Percentiles rank a stretch among this genome's conserved stretches.
phyloP scores from a whole-genome alignment of 92 coral and sea anemone species.

The Parazoanthus atlanticus region DNA sequence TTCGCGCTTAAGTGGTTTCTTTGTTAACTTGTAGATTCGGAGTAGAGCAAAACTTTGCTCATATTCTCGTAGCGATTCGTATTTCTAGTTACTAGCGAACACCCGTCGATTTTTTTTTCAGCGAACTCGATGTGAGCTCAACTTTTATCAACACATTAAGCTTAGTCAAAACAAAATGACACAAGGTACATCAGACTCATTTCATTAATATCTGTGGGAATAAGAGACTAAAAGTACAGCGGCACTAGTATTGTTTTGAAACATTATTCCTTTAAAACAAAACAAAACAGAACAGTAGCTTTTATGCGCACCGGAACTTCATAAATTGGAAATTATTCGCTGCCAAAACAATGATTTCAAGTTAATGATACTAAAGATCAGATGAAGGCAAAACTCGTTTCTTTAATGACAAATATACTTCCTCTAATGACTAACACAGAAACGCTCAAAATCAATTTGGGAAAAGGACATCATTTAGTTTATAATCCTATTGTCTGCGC shows the following conservation, averaged over 20 bases:
- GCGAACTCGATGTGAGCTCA: not conserved
- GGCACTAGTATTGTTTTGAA: not conserved
- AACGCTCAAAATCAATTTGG: not conserved
- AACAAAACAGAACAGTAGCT: not conserved
- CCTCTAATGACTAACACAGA: not conserved
- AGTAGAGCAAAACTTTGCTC: not conserved
- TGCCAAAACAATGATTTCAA: not conserved
- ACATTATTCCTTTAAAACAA: not conserved
- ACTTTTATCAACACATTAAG: not conserved
- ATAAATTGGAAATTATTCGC: not conserved
- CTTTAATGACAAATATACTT: not conserved
- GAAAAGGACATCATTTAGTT: not conserved
- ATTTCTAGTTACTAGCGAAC: not conserved
- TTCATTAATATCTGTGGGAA: slow-evolving; percentile 26
- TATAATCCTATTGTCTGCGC: not conserved
- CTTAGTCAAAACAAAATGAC: slow-evolving; percentile 12
- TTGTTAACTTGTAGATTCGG: not conserved
- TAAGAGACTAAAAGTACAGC: not conserved
- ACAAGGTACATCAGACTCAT: not conserved
- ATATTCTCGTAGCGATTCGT: not conserved
- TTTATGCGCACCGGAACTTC: not conserved
- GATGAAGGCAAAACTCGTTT: not conserved
- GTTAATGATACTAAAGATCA: slow-evolving; percentile 3
- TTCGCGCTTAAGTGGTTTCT: not conserved
- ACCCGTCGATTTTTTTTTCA: no score